These are phyloP conservation scores for Paralichthys olivaceus DNA, from an alignment of 2,113 vertebrate genomes.

Conservation along the genomic window DNA sequence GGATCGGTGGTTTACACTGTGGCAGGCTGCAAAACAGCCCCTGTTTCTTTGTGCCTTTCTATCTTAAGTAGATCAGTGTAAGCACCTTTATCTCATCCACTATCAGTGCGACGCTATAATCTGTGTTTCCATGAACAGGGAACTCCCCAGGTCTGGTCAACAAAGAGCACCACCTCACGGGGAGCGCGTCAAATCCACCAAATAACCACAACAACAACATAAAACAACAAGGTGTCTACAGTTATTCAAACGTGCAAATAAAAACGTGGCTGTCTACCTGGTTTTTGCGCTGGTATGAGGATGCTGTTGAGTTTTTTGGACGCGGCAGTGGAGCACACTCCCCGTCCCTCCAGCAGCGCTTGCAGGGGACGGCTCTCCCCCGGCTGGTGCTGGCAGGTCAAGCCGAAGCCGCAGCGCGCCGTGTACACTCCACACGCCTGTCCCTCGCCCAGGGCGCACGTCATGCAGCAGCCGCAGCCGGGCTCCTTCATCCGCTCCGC, in stretches of 20 bases:
- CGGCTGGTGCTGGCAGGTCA: conserved; percentile 86
- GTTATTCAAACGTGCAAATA: background rate
- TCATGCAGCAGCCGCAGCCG: conserved; percentile 94
- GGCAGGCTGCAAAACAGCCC: conserved; percentile 4
- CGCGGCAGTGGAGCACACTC: conserved; percentile 84
- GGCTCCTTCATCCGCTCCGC: conserved; percentile 89
- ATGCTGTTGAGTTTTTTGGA: conserved; percentile 70
- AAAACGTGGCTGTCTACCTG: conserved; percentile 79
- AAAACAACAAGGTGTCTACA: background rate
- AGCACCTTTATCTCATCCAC: conserved; percentile 25
- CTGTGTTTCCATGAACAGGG: conserved; percentile 6
- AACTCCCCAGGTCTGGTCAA: conserved; percentile 3
- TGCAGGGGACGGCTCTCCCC: conserved; percentile 89
- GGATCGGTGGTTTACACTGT: conserved; percentile 1
- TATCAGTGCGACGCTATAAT: conserved; percentile 8
- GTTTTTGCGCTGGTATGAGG: conserved; percentile 60
- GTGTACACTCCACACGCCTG: conserved; percentile 93
- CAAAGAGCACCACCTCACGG: conserved; percentile 6
- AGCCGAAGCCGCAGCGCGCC: conserved; percentile 89
- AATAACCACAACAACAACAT: conserved; percentile 8
- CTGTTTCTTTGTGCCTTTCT: background rate
- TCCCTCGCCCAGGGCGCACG: conserved; percentile 88
- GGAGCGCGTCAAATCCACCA: conserved; percentile 24
- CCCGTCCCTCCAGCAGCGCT: conserved; percentile 91
- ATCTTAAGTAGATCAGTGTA: background rate